Evolutionary conservation across 2,113 vertebrate species (phyloP), one percentile per base, ranked within the genome.

Genomic region (Rhinopomastus cyanomelas): DNA sequence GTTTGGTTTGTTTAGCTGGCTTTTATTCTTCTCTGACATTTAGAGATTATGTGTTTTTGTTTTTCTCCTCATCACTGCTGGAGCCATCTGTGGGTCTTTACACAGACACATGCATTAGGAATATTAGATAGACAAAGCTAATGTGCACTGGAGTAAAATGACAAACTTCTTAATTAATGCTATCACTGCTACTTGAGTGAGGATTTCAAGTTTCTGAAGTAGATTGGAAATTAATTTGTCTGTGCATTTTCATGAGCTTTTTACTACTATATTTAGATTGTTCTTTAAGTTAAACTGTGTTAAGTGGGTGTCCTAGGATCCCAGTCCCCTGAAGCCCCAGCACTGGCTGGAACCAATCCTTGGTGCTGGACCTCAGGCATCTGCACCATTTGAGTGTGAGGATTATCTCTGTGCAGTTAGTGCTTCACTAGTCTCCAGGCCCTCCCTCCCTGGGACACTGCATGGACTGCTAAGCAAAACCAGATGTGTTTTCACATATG

Each of bases 21-120:
- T 95, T 93, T 95, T 85, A 74, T 95, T 95, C 77, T 93, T 88
- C 67, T 81, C 79, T 95, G 90, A 94, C 77, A 93, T 93, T 93
- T 94, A 85, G 60, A 82, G 71, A 80, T 87, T 74, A 59, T 88
- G 59, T 86, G 78, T 94, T 95, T 95, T 93, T 74, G 83, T 91
- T 92, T 91, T 88, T 67, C 60, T 88, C 85, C 81, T 92, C 72
- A 64, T 90, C 75, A 11, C 74, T 85, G 68, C 78, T 67, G 74
- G 81, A 94, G 64, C 94, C 93, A 94, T 92, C 93, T 95, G 88
- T 89, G 78, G 71, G 74, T 42, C 84, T 93, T 92, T 88, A 87
- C 39, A 56, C 75, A 95, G 87, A 85, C 59, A 82, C 72, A 87
- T 87, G 81, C 87, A 90, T 93, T 95, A 92, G 90, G 87, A 95